A percentile compares a stretch with the other conserved stretches of the same genome.
phyloP scores from a whole-genome alignment of 2,113 vertebrate species.

The Plestiodon gilberti region DNA sequence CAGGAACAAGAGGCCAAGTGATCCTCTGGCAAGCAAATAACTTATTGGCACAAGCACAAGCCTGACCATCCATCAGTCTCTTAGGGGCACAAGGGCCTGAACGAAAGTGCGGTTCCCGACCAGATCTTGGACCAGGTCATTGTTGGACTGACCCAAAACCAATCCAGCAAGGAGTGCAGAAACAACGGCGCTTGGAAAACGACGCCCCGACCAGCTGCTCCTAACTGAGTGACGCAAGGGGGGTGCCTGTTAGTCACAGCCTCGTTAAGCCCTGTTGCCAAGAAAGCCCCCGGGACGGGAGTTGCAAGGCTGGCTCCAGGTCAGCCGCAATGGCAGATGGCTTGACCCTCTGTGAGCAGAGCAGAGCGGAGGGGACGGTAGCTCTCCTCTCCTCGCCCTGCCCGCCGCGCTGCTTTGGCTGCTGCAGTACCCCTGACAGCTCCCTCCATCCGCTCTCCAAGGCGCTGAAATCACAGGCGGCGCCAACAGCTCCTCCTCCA shows the following conservation, averaged over 20 bases:
- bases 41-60: background rate
- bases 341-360: background rate
- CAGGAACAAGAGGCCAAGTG: background rate
- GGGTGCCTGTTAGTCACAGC: background rate
- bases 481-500: background rate
- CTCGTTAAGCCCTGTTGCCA: background rate
- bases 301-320: background rate
- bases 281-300: background rate
- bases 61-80: background rate
- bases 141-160: background rate
- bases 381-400: no score
- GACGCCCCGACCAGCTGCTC: background rate
- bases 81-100: background rate
- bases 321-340: background rate
- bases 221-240: background rate
- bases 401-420: background rate
- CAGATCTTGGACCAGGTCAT: no score
- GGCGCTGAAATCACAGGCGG: conserved; percentile 49
- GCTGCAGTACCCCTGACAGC: background rate
- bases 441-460: conserved; percentile 45
- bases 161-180: background rate
- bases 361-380: background rate
- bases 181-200: no score
- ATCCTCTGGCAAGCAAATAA: background rate
- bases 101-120: background rate